Percentiles rank a stretch among this genome's conserved stretches.
Conservation (phyloP, 2,797 vertebrate species). For the Gymnodraco acuticeps region DNA sequence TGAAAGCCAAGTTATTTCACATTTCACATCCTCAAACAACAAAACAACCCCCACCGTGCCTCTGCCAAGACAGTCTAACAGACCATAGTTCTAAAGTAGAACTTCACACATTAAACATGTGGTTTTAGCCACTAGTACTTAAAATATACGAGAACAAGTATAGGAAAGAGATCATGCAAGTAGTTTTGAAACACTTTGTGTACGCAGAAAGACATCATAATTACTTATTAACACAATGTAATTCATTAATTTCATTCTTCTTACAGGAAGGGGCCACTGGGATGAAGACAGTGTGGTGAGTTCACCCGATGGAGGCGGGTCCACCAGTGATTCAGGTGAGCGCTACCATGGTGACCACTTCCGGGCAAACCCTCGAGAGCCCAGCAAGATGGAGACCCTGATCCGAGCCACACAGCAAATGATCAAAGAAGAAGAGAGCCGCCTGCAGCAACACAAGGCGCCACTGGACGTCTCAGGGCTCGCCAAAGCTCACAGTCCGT, state of each 20-base stretch:
- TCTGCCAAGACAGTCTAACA: constrained; percentile 60
- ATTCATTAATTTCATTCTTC: constrained; percentile 45
- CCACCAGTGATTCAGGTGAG: constrained; percentile 93
- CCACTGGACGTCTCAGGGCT: constrained; percentile 89
- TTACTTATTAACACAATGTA: constrained; percentile 33
- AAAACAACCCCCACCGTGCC: constrained; percentile 54
- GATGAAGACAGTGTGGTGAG: constrained; percentile 95
- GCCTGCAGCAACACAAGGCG: constrained; percentile 89
- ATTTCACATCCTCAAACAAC: constrained; percentile 75
- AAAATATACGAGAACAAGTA: constrained; percentile 3
- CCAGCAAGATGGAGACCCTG: constrained; percentile 96
- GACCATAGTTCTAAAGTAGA: constrained; percentile 40
- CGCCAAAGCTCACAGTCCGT: constrained; percentile 89
- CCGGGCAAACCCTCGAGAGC: constrained; percentile 90
- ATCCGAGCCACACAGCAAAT: constrained; percentile 96
- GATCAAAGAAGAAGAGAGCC: constrained; percentile 97
- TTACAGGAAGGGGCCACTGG: constrained; percentile 92
- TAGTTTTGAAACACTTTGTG: constrained; percentile 9
- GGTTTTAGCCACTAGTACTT: constrained; percentile 9
- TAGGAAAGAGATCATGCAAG: not conserved
- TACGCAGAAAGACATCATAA: not conserved
- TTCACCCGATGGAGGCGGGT: constrained; percentile 94
- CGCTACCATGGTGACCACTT: constrained; percentile 91
- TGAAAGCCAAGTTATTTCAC: constrained; percentile 81
- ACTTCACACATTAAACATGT: constrained; percentile 18